Percentiles rank a stretch among this genome's conserved stretches.
These are phyloP conservation scores for Pangasianodon gigas DNA, from an alignment of 2,113 vertebrate genomes.

Conservation along the genomic window DNA sequence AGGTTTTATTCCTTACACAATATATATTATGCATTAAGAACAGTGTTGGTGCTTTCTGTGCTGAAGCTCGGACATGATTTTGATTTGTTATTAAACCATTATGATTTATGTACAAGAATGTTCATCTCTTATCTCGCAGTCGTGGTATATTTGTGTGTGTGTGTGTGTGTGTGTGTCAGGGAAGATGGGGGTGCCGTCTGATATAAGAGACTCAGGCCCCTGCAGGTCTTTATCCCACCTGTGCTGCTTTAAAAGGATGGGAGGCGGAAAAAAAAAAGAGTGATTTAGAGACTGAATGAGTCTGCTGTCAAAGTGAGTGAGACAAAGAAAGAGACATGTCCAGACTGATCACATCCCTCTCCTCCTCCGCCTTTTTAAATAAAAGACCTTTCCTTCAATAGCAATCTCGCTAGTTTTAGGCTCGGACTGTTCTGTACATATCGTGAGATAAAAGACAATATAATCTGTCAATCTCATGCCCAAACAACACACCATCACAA, in stretches of 20 bases:
- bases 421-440: not conserved
- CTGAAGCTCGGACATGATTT: not conserved
- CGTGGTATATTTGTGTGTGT: not conserved
- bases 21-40: not conserved
- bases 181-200: conserved; percentile 4
- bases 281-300: conserved; percentile 41
- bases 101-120: not conserved
- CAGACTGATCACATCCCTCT: conserved; percentile 4
- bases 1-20: not conserved
- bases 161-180: not conserved
- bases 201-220: conserved; percentile 38
- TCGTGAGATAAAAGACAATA: conserved; percentile 17
- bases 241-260: conserved; percentile 39
- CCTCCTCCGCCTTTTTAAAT: not conserved
- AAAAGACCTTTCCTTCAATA: conserved; percentile 9
- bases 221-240: conserved; percentile 50
- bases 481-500: not conserved
- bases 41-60: not conserved
- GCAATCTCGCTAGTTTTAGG: not conserved
- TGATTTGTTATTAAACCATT: not conserved
- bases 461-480: not conserved
- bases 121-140: not conserved
- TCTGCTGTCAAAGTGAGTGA: conserved; percentile 1
- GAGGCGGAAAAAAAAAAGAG: not conserved
- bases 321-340: conserved; percentile 26